Percentiles rank a stretch among this genome's conserved stretches.
These are phyloP conservation scores for Sceloporus undulatus DNA, from an alignment of 2,113 vertebrate genomes.

Conservation along the genomic window DNA sequence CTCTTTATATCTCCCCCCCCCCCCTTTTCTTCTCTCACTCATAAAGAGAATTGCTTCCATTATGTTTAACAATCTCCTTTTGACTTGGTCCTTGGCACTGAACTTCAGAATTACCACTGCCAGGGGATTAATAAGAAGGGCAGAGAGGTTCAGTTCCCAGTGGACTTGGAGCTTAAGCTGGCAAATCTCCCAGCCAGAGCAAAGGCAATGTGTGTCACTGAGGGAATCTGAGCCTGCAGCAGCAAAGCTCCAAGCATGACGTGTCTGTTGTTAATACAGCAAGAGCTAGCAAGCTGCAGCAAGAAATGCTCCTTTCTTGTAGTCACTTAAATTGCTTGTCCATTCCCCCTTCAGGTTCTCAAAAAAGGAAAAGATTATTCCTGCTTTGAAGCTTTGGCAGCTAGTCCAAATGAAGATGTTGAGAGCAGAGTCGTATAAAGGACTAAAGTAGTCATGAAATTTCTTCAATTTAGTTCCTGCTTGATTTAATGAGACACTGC, in stretches of 20 bases:
- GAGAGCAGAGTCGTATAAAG: background rate
- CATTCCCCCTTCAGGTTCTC: background rate
- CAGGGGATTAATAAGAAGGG: constrained; percentile 64
- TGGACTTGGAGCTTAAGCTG: constrained; percentile 34
- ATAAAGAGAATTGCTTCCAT: constrained; percentile 37
- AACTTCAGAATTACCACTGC: constrained; percentile 53
- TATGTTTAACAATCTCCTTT: constrained; percentile 50
- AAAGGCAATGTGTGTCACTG: constrained; percentile 22
- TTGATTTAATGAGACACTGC: background rate
- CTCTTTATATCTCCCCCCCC: constrained; percentile 13
- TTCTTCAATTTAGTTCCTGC: background rate
- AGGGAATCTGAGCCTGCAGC: constrained; percentile 47
- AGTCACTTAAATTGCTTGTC: background rate
- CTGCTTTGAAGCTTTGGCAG: background rate
- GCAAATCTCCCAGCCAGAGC: background rate
- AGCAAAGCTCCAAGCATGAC: constrained; percentile 45
- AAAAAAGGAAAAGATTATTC: background rate
- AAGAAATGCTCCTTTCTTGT: constrained; percentile 5
- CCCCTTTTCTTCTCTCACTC: constrained; percentile 43
- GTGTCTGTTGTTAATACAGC: constrained; percentile 7
- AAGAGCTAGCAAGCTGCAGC: constrained; percentile 43
- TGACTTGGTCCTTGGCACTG: constrained; percentile 56
- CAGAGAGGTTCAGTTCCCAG: constrained; percentile 48
- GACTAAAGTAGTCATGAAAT: background rate
- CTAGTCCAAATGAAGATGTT: background rate